Evolutionary conservation across 2,797 vertebrate genomes (phyloP), one percentile per base, ranked within the genome.

Genomic region (Girardinus metallicus): DNA sequence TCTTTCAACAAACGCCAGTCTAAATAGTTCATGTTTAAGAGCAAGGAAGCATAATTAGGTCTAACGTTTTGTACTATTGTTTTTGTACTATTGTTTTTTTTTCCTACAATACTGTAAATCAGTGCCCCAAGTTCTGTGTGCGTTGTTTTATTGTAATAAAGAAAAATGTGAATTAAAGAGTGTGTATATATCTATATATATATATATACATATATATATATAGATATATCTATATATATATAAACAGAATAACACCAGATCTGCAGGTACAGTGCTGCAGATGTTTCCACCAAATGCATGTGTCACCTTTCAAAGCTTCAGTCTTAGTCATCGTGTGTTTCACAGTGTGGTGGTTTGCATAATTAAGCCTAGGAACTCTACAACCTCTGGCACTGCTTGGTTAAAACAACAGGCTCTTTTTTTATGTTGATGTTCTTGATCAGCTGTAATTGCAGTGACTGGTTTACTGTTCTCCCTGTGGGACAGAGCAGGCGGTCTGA

Each of bases 361-460:
- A 74, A 89, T 84, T 85, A 86, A 85, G 86, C 92, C 88, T 94
- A 92, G 92, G 94, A 95, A 95, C 91, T 85, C 83, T 84, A 86
- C 93, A 92, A 94, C 93, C 92, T 94, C 92, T 95, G 92, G 87
- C 93, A 87, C 83, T 41, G 85, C 84, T 92, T 77, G 75, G 79
- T 75, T 75, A 74, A 75, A 79, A 70, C 80, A 85, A 72, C 79
- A 76, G 21, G 81, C 83, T 80, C 80, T 81, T 80, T 77, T 60
- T 82, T 74, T 80, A 85, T 88, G 87, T 85, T 86, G 87, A 84
- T 90, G 90, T 85, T 86, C 79, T 75, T 62, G 75, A 85, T 76
- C 85, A 57, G 71, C 83, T 84, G 78, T 94, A 93, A 94, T 93
- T 94, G 89, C 87, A 78, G 26, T 90, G 80, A 94, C 53, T 57